Evolutionary conservation across 2,113 vertebrate species (phyloP), one percentile per base, ranked within the genome.

Genomic region (Calidris pugnax): DNA sequence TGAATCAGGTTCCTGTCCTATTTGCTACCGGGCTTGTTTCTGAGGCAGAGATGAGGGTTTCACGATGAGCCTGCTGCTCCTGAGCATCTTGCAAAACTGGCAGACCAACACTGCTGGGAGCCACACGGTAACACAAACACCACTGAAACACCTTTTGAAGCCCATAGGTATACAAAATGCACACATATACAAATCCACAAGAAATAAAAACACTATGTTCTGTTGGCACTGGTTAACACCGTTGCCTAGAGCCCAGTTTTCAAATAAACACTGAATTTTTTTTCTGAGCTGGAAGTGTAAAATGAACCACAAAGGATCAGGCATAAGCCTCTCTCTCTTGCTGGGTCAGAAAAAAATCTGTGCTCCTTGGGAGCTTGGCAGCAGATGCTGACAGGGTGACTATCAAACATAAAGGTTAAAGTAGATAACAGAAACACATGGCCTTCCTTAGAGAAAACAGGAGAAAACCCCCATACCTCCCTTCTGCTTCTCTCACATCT

Each of bases 211-310:
- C 56, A 78, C 59, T 33, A 5, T 41, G 35, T 93, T 88, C 85
- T 95, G 86, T 79, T 64, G 67, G 32, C n/a, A 35, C 35, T 55
- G 45, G 57, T 94, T 96, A 87, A 72, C 23, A 27, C 16, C 1
- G 30, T 93, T 96, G 95, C 95, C 78, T 96, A 82, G 96, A 97
- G 76, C 77, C 63, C 20, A 7, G 50, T 90, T 97, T 96, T 97
- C 87, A 96, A 94, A 97, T 97, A 96, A 97, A 97, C 69, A 97
- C 33, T 79, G 14, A 57, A 68, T 89, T 92, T 96, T 43, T 93
- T 96, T 97, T 95, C 3, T 14, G 68, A 94, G 64, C 85, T 95
- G 89, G 71, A 90, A 92, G 33, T 51, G 51, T 93, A 93, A 94
- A 96, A 60, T 67, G 80, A 95, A 68, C 60, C 51, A 74, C 75